Evolutionary conservation across 2,888 invertebrate species (phyloP).

Genomic region (Capitulum mitella): DNA sequence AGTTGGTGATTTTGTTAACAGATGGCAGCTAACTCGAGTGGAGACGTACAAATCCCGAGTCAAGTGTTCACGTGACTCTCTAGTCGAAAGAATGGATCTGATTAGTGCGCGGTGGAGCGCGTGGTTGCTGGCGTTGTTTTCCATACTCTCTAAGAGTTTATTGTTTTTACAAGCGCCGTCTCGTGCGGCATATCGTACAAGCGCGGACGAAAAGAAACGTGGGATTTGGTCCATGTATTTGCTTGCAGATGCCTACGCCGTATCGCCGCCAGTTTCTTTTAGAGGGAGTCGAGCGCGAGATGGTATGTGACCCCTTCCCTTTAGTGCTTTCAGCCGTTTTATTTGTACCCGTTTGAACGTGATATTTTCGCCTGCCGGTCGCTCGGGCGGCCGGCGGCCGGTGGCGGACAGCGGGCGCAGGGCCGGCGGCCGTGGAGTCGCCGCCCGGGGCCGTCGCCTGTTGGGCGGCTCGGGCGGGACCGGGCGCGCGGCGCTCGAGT

Average conservation of each 20-base stretch:
- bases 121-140: neutral
- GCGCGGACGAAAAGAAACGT: neutral
- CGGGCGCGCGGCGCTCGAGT: neutral
- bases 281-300: neutral
- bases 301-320: neutral
- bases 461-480: too few species aligned
- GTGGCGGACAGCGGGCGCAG: neutral
- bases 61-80: neutral
- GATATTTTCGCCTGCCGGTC: neutral
- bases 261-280: neutral
- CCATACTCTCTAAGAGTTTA: constrained; percentile 21
- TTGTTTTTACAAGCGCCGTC: neutral
- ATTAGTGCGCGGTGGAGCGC: neutral
- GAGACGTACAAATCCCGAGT: constrained; percentile 7
- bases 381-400: neutral
- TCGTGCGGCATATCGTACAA: neutral
- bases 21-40: constrained; percentile 21
- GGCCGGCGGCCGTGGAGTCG: neutral
- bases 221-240: neutral
- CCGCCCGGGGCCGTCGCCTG: too few species aligned
- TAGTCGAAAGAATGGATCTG: constrained; percentile 15
- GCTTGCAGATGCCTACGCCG: neutral
- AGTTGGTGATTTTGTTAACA: neutral
- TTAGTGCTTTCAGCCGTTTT: constrained; percentile 21
- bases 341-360: neutral